phyloP scores from a whole-genome alignment of 2,888 invertebrate species.

The Troilus luridus region DNA sequence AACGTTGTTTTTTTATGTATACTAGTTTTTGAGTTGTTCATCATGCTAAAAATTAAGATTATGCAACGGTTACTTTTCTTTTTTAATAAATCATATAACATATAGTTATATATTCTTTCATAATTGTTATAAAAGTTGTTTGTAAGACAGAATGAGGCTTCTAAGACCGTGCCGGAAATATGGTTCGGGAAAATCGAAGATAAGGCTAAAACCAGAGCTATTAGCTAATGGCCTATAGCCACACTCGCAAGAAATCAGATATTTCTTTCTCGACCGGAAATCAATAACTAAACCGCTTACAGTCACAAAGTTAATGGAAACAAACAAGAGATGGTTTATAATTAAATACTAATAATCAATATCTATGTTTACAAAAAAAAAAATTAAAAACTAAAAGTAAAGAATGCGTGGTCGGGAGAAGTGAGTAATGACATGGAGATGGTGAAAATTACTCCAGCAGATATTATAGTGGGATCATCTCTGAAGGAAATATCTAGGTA shows the following conservation, averaged over 20 bases:
- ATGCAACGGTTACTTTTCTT: too few relatives aligned
- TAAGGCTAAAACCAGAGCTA: not conserved
- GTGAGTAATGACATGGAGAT: too few relatives aligned
- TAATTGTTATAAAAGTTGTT: not conserved
- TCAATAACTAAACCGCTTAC: not conserved
- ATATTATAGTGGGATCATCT: too few relatives aligned
- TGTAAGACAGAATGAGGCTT: not conserved
- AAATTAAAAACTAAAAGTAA: too few relatives aligned
- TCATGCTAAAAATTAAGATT: too few relatives aligned
- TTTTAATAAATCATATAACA: too few relatives aligned
- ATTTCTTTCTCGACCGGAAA: not conserved
- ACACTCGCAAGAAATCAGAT: slow-evolving; percentile 9
- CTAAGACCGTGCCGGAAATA: not conserved
- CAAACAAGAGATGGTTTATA: not conserved
- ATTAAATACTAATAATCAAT: not conserved
- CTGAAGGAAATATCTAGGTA: too few relatives aligned
- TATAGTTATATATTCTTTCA: not conserved
- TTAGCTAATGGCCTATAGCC: not conserved
- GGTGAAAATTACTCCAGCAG: too few relatives aligned
- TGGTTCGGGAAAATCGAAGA: not conserved
- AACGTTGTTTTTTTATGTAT: too few relatives aligned
- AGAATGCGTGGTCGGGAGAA: too few relatives aligned
- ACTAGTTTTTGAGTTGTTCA: too few relatives aligned
- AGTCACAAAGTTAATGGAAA: not conserved
- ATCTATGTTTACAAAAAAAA: too few relatives aligned